These are phyloP conservation scores for Parnassius apollo DNA, from an alignment of 2,888 invertebrate genomes.

Conservation along the genomic window DNA sequence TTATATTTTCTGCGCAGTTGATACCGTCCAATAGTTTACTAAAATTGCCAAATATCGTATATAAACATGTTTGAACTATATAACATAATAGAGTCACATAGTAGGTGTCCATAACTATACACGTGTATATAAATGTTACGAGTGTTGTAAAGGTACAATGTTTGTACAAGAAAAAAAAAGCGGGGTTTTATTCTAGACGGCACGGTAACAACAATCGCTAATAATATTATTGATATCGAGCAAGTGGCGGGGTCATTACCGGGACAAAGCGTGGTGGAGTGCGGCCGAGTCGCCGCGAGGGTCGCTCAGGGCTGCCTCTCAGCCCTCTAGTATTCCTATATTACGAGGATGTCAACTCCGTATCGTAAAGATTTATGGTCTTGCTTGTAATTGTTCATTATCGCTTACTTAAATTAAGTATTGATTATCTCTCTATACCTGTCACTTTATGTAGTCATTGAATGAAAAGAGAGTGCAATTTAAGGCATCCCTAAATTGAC, in stretches of 20 bases:
- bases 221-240: slow-evolving; percentile 26
- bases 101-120: neutral
- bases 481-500: no score
- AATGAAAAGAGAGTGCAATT: no score
- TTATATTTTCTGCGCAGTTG: no score
- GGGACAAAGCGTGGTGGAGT: slow-evolving; percentile 39
- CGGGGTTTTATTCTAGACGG: slow-evolving; percentile 11
- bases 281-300: slow-evolving; percentile 17
- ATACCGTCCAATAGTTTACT: no score
- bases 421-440: no score
- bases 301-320: slow-evolving; percentile 18
- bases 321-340: neutral
- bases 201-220: slow-evolving; percentile 22
- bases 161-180: slow-evolving; percentile 4
- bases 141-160: slow-evolving; percentile 4
- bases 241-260: slow-evolving; percentile 63
- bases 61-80: no score
- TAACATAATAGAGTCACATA: no score
- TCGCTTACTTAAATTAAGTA: no score
- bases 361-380: no score
- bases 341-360: neutral
- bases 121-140: neutral
- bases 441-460: no score
- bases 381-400: no score
- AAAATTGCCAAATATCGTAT: no score